Percentiles rank a stretch among this genome's conserved stretches.
Conservation (phyloP, 1,140 invertebrate genomes). For the Papilio polytes region DNA sequence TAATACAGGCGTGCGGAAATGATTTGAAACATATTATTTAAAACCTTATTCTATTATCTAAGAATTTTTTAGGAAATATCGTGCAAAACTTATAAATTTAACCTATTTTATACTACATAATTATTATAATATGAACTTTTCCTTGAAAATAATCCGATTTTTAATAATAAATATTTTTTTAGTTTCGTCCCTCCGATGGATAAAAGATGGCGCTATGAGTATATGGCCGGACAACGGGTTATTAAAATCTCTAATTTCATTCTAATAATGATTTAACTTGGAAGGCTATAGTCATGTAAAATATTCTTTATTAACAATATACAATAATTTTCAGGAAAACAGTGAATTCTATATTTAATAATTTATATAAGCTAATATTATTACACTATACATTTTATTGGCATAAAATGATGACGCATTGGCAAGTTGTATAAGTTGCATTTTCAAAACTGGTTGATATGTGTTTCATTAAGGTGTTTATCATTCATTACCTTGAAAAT, state of each 20-base stretch:
- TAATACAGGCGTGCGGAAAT: conserved; percentile 54
- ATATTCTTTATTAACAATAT: not conserved
- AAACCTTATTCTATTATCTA: not conserved
- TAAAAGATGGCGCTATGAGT: conserved; percentile 11
- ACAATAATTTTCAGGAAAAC: not conserved
- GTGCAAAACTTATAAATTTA: not conserved
- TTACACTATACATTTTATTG: not conserved
- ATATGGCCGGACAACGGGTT: not conserved
- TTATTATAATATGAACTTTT: not conserved
- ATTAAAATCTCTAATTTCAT: not conserved
- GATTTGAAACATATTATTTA: conserved; percentile 40
- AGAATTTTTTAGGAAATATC: not conserved
- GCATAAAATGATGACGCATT: not conserved
- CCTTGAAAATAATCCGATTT: not conserved
- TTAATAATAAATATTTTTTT: not conserved
- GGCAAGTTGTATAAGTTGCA: conserved; percentile 9
- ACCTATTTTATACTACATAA: not conserved
- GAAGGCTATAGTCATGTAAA: not conserved
- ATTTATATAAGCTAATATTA: not conserved
- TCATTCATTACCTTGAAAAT: not conserved
- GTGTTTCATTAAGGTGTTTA: not conserved
- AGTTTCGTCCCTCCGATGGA: not conserved
- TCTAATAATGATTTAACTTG: not conserved
- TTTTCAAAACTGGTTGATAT: conserved; percentile 6
- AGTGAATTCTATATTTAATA: not conserved